Evolutionary conservation across 2,113 vertebrate genomes (phyloP), one percentile per base, ranked within the genome.

Genomic region (Stigmatopora nigra): DNA sequence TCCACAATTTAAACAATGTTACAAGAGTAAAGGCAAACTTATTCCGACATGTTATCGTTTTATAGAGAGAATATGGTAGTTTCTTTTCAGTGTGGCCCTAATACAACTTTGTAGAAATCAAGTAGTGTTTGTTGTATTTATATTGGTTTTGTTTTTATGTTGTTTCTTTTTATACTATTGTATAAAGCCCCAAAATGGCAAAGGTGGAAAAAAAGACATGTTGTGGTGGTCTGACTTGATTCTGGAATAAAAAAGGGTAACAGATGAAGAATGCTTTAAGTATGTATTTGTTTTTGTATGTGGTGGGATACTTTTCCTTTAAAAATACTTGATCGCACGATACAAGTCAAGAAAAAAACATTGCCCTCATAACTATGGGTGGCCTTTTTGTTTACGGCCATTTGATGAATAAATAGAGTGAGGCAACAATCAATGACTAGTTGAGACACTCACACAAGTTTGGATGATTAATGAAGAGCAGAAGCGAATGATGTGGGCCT

Each of bases 241-340:
- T 91, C 83, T 84, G 82, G 82, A 91, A 91, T 90, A 91, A 90
- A 91, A 61, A 84, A 44, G 77, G 87, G 84, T 90, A 85, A 84
- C 81, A 90, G 89, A 6, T n/a, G 67, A 52, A 41, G 6, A 8
- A 45, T 73, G 13, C 20, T 2, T 56, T 7, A 61, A 20, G 38
- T 13, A 38, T 44, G 20, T 55, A 31, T 20, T 16, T 9, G 12
- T 20, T 19, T 52, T 52, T 20, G 8, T 19, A 1, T 51, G 48
- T 53, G 52, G 12, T 6, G 0, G 20, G 19, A 22, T 13, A 55
- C 19, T 60, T 60, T 60, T 41, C n/a, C 31, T 38, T 17, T 20
- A 20, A 7, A 16, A 8, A 10, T 7, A 52, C 52, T 53, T 14
- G 20, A 25, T 7, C 15, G 5, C 53, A 31, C 11, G 5, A 22